Base-by-base conservation (phyloP, 2,888 invertebrate species). In the Uloborus plumipes region DNA sequence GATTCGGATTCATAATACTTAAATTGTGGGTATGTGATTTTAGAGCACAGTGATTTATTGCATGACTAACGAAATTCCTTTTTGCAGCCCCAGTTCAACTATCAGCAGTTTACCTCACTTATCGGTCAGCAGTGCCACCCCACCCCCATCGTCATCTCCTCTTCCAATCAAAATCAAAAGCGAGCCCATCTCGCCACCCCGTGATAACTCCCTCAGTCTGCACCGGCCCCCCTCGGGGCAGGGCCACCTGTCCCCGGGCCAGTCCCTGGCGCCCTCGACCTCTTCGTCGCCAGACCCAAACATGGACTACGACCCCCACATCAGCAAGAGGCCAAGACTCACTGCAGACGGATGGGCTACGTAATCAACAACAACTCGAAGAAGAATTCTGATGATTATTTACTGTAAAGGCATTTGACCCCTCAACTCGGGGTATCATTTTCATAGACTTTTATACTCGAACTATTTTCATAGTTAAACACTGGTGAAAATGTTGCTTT, bases 111-210 rank as follows among this genome's bases (percentile, higher is more conserved):
- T 87, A 70, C 86, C 87, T 49, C 87, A 87, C 70, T 79, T 87
- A 50, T 86, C 86, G 13, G 86, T 87, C 9, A 87, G 84, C 78
- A 87, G 85, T 83, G 86, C 86, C 70, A 86, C 87, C 20, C 86
- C 87, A 26, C 86, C 87, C 20, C 86, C 85, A 71, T 86, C 86
- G 64, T 85, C 84, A 86, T 94, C 94, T 86, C 95, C 95, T 49
- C 91, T 93, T 88, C 93, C 94, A 87, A 93, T 96, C 86, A 95
- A 95, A 95, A 88, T 97, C 89, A 97, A 97, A 90, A 95, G 96
- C 87, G 97, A 98, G 89, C 97, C 97, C 39, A 96, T 97, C 88
- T 97, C 97, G 86, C 97, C 97, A 61, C 96, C 96, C 3, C 92
- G 97, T 85, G 96, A 95, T 87, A 80, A 75, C 18, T 74, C 77